These are phyloP conservation scores for Orchesellides sinensis DNA, from an alignment of 2,888 invertebrate species.

Conservation along the genomic window DNA sequence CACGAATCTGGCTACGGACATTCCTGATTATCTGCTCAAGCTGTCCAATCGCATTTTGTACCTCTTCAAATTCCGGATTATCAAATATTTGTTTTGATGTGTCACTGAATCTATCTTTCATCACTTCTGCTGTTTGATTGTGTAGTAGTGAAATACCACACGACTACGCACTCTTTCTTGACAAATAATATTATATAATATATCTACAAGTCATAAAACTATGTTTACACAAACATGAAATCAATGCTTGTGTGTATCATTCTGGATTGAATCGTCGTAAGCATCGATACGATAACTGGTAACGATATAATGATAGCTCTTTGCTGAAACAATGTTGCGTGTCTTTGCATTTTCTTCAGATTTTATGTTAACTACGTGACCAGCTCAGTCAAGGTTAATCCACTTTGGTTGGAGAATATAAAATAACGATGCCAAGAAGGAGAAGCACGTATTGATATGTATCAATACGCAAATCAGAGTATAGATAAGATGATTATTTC, in stretches of 20 bases:
- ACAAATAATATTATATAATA: not conserved
- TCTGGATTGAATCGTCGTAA: too few species aligned
- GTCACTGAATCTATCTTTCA: slow-evolving; percentile 72
- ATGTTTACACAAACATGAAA: too few species aligned
- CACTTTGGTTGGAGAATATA: not conserved
- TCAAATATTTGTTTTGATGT: slow-evolving; percentile 70
- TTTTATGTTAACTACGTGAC: slow-evolving; percentile 1
- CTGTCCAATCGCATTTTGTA: slow-evolving; percentile 68
- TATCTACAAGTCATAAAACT: not conserved
- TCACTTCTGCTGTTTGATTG: slow-evolving; percentile 50
- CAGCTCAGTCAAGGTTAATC: slow-evolving; percentile 1
- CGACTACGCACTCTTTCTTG: slow-evolving; percentile 20
- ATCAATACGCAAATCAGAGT: slow-evolving; percentile 62
- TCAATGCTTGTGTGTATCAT: too few species aligned
- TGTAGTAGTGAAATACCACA: slow-evolving; percentile 2
- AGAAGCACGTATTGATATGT: slow-evolving; percentile 2
- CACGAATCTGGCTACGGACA: slow-evolving; percentile 30
- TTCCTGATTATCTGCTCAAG: slow-evolving; percentile 61
- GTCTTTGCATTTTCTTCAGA: too few species aligned
- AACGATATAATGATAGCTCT: not conserved
- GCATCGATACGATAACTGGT: not conserved
- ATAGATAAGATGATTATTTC: slow-evolving; percentile 59
- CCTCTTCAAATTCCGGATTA: slow-evolving; percentile 68
- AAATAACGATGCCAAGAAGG: not conserved
- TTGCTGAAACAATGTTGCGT: too few species aligned